Evolutionary conservation across 2,113 vertebrate genomes (phyloP), one percentile per base, ranked within the genome.

Genomic region (Dolichallabes microphthalmus): DNA sequence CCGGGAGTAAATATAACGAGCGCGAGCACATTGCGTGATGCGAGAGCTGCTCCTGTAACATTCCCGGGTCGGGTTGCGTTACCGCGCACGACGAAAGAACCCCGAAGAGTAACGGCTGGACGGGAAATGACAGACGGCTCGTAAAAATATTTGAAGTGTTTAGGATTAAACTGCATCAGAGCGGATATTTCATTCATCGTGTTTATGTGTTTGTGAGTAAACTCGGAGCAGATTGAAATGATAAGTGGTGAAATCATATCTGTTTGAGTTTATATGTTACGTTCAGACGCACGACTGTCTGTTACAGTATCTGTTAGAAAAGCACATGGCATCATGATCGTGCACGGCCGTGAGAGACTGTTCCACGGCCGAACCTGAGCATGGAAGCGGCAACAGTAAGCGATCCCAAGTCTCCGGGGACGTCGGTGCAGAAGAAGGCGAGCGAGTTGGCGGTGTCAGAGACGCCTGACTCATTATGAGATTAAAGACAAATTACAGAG

Each of bases 1-100:
- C 5, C 8, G 58, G 66, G 81, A 82, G 81, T 71, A 58, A 73
- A 82, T 71, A 71, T 82, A 73, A 82, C 66, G 39, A 82, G 81
- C 45, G 66, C 52, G n/a, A 68, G 50, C 12, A 17, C 53, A 39
- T 71, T 58, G 27, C 52, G 22, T 58, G 53, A 73, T 82, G 68
- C 30, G 22, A 35, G 66, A 57, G 30, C n/a, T 53, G 69, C 73
- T 83, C 53, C 82, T 73, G 30, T n/a, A 27, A 83, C 68, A 83
- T 73, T 83, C 82, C 53, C 30, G 3, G 53, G 53, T 58, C 15
- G 82, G 82, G 55, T 83, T 73, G 82, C 53, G 4, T 73, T 83
- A 58, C 82, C 55, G 1, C 60, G 1, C 25, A 30, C 35, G 45
- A 73, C 53, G 11, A 30, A 30, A 1, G 64, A 30, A 6, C 35